Conservation (phyloP, 2,797 vertebrate species). For the Microctenopoma lineatum region DNA sequence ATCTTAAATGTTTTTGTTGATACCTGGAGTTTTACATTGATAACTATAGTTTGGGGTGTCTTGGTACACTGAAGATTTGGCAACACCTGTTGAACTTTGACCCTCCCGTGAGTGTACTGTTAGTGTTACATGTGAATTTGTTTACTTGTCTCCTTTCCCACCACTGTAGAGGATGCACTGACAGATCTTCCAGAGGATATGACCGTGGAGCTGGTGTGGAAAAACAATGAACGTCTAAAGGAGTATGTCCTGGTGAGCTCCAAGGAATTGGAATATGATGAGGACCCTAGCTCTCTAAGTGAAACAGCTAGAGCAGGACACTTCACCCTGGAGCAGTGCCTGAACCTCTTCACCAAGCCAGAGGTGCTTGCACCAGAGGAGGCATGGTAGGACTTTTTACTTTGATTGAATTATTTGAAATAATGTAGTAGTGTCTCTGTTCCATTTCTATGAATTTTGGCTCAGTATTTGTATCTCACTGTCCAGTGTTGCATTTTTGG, state of each 20-base stretch:
- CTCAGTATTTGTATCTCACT: background rate
- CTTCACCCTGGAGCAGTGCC: constrained; percentile 98
- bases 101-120: too few relatives aligned
- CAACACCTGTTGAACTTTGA: too few relatives aligned
- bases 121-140: too few relatives aligned
- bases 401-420: background rate
- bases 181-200: constrained; percentile 90
- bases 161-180: constrained; percentile 85
- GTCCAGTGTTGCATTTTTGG: background rate
- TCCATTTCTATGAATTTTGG: background rate
- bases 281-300: constrained; percentile 92
- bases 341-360: constrained; percentile 97
- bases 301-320: constrained; percentile 95
- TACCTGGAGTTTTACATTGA: background rate
- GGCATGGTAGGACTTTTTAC: constrained; percentile 88
- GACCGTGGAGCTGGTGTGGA: constrained; percentile 94
- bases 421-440: background rate
- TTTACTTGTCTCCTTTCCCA: background rate
- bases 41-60: background rate
- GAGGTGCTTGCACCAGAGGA: constrained; percentile 98
- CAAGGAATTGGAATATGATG: constrained; percentile 94
- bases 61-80: background rate
- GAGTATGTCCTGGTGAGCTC: constrained; percentile 97
- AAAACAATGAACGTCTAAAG: constrained; percentile 95
- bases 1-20: background rate